Evolutionary conservation across 2,888 invertebrate genomes (phyloP).

Genomic region (Drosophila rubida): DNA sequence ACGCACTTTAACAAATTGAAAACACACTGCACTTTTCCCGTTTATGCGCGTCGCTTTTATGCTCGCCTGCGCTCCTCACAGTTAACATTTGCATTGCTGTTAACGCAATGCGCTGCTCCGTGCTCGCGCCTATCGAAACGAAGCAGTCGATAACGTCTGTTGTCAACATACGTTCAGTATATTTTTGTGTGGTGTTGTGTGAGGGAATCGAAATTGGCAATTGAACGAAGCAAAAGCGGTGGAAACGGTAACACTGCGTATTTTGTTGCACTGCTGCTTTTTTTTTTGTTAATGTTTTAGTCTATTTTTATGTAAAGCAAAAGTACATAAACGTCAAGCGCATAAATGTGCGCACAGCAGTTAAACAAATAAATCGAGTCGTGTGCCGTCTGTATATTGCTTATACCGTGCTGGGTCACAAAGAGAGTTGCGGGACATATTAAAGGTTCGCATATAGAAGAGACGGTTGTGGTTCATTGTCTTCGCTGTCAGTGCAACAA

Average conservation of each 20-base stretch:
- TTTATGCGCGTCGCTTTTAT: too few relatives aligned
- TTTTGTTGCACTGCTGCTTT: conserved; percentile 54
- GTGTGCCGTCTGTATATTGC: conserved; percentile 18
- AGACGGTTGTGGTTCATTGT: conserved; percentile 34
- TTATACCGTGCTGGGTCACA: conserved; percentile 40
- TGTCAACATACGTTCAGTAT: neutral
- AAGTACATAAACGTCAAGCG: conserved; percentile 21
- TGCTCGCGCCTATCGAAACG: neutral
- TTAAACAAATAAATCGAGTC: conserved; percentile 26
- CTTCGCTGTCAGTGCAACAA: conserved; percentile 25
- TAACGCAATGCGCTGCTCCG: neutral
- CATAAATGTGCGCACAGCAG: conserved; percentile 38
- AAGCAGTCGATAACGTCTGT: neutral
- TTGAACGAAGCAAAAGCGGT: neutral
- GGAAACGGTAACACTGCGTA: conserved; percentile 40
- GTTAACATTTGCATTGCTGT: neutral
- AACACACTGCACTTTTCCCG: neutral
- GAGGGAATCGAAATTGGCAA: neutral
- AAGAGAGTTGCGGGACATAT: conserved; percentile 14
- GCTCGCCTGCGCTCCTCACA: too few relatives aligned
- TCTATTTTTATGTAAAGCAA: conserved; percentile 46
- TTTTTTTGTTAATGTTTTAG: conserved; percentile 54
- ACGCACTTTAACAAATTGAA: neutral
- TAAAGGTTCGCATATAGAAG: neutral
- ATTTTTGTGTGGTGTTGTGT: conserved; percentile 9